These are phyloP conservation scores for Drosophila baimaii DNA, from an alignment of 1,140 invertebrate genomes.

Conservation along the genomic window DNA sequence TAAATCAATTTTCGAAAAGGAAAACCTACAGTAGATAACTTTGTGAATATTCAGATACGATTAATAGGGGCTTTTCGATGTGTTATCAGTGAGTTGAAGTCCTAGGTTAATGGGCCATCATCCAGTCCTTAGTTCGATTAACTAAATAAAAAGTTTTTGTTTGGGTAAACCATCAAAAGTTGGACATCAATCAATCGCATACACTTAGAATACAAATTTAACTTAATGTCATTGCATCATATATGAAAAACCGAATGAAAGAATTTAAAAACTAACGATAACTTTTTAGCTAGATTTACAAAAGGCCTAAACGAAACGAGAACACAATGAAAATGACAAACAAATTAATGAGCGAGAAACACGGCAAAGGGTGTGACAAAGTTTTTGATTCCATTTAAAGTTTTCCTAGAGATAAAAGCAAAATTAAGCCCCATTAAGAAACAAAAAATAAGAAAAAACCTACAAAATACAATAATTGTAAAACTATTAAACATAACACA, in stretches of 20 bases:
- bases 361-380: constrained; percentile 39
- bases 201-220: constrained; percentile 33
- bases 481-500: constrained; percentile 68
- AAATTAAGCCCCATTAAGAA: constrained; percentile 44
- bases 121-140: constrained; percentile 10
- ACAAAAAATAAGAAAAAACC: constrained; percentile 18
- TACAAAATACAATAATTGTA: constrained; percentile 81
- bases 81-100: constrained; percentile 12
- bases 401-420: constrained; percentile 66
- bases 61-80: constrained; percentile 8
- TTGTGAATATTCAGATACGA: constrained; percentile 45
- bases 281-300: constrained; percentile 80
- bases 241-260: constrained; percentile 61
- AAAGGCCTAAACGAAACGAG: constrained; percentile 32
- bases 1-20: constrained; percentile 30
- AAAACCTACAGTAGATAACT: constrained; percentile 26
- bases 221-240: constrained; percentile 41
- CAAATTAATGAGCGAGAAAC: constrained; percentile 50
- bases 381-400: constrained; percentile 80
- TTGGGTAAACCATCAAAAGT: constrained; percentile 6
- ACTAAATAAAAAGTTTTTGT: neutral
- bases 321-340: constrained; percentile 17
- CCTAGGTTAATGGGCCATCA: constrained; percentile 10
- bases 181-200: constrained; percentile 35
- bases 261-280: constrained; percentile 74